phyloP scores from a whole-genome alignment of 2,888 invertebrate species.

The Oeneis ivallda region DNA sequence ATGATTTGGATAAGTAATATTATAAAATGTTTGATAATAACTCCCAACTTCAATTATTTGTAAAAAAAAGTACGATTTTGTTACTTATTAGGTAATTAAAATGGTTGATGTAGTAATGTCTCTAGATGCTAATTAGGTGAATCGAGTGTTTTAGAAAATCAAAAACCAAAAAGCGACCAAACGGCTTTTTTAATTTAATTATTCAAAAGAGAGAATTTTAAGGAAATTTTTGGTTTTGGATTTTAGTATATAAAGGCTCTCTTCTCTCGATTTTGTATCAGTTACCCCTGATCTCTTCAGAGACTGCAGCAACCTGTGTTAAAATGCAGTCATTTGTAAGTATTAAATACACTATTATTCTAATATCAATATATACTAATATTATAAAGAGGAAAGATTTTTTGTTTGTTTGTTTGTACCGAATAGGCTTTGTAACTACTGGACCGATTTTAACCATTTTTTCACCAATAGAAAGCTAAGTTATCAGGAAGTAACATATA shows the following conservation, averaged over 20 bases:
- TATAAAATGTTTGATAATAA: too few species aligned
- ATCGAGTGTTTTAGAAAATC: background rate
- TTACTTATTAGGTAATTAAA: slow-evolving; percentile 8
- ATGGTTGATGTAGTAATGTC: background rate
- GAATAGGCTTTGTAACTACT: too few species aligned
- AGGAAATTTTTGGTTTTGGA: slow-evolving; percentile 21
- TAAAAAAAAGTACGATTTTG: too few species aligned
- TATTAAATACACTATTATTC: background rate
- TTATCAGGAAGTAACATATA: too few species aligned
- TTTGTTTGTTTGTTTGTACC: too few species aligned
- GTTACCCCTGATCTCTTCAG: slow-evolving; percentile 20
- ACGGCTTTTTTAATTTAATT: background rate
- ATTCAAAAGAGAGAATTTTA: slow-evolving; percentile 9
- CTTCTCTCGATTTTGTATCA: slow-evolving; percentile 17
- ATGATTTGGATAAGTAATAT: too few species aligned
- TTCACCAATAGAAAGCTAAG: too few species aligned
- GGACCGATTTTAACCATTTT: too few species aligned
- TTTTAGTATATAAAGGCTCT: slow-evolving; percentile 25
- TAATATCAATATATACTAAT: too few species aligned
- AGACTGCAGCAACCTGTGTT: slow-evolving; percentile 18
- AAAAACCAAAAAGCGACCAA: slow-evolving; percentile 4
- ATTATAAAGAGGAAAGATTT: too few species aligned
- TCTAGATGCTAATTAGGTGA: background rate
- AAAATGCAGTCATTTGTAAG: slow-evolving; percentile 32
- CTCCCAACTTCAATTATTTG: too few species aligned